phyloP scores from a whole-genome alignment of 1,140 invertebrate species.

The Dermatophagoides farinae region DNA sequence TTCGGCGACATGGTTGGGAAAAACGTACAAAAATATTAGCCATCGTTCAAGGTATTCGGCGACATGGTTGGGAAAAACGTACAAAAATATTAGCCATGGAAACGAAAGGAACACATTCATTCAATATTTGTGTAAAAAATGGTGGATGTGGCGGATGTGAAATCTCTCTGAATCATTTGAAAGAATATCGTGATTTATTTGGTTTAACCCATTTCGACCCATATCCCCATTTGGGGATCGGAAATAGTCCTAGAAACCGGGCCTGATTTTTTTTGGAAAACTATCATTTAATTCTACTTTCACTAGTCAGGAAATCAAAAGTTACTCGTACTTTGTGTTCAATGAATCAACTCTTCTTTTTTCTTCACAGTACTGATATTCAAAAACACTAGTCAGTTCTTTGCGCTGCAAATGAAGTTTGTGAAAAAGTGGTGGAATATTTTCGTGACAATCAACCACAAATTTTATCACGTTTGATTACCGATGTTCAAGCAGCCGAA shows the following conservation, averaged over 20 bases:
- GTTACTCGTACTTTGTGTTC: too few relatives aligned
- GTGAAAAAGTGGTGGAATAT: conserved; percentile 24
- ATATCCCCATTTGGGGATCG: too few relatives aligned
- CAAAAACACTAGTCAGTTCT: conserved; percentile 30
- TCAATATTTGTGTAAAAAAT: conserved; percentile 27
- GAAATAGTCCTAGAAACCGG: not conserved
- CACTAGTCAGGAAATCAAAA: too few relatives aligned
- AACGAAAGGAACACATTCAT: conserved; percentile 31
- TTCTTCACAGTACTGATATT: too few relatives aligned
- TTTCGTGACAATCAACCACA: conserved; percentile 19
- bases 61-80: conserved; percentile 1
- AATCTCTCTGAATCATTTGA: conserved; percentile 25
- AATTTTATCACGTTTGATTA: conserved; percentile 28
- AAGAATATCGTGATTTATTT: conserved; percentile 23
- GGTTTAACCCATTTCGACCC: too few relatives aligned
- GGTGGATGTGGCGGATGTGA: conserved; percentile 26
- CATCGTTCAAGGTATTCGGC: conserved; percentile 25
- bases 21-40: conserved; percentile 23
- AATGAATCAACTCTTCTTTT: too few relatives aligned
- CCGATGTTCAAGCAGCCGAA: conserved; percentile 30
- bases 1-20: conserved; percentile 14
- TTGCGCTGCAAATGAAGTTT: conserved; percentile 28
- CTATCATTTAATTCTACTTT: too few relatives aligned
- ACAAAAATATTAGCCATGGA: conserved; percentile 30
- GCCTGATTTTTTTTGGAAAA: too few relatives aligned